Conservation (phyloP, 2,113 vertebrate genomes). For the Phaetusa simplex region DNA sequence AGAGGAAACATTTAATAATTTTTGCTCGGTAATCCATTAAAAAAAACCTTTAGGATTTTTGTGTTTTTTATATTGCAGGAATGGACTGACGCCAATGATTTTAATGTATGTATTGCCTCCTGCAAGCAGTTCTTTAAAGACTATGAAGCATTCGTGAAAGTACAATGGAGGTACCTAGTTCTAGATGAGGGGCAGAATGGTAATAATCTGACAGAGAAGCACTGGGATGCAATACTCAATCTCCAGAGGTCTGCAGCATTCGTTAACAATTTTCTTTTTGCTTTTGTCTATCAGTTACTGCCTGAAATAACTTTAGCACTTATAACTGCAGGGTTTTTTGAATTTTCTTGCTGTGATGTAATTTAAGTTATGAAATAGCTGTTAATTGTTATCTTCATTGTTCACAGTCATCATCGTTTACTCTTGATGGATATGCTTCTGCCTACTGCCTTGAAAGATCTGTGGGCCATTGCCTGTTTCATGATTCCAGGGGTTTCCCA, state of each 20-base stretch:
- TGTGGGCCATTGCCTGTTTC: slow-evolving; percentile 90
- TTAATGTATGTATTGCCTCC: slow-evolving; percentile 86
- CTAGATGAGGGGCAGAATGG: slow-evolving; percentile 86
- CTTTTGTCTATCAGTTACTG: neutral
- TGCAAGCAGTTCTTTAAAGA: slow-evolving; percentile 87
- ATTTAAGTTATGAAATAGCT: neutral
- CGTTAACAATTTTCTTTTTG: neutral
- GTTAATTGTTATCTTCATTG: neutral
- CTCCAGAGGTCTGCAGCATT: slow-evolving; percentile 78
- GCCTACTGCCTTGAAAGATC: slow-evolving; percentile 86
- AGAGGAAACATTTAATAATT: neutral
- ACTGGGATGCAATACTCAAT: slow-evolving; percentile 85
- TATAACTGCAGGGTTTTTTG: neutral
- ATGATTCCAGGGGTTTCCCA: slow-evolving; percentile 86
- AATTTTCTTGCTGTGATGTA: neutral
- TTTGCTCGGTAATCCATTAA: neutral
- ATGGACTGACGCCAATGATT: slow-evolving; percentile 80
- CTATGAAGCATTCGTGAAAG: slow-evolving; percentile 76
- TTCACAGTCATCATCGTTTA: slow-evolving; percentile 81
- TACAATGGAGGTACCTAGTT: slow-evolving; percentile 83
- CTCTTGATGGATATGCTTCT: slow-evolving; percentile 84
- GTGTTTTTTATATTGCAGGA: slow-evolving; percentile 63
- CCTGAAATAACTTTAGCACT: neutral
- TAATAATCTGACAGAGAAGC: slow-evolving; percentile 83
- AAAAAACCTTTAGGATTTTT: neutral